Evolutionary conservation across 37 sponge, comb jelly and placozoan species (phyloP).

Genomic region (Theonella swinhoei): DNA sequence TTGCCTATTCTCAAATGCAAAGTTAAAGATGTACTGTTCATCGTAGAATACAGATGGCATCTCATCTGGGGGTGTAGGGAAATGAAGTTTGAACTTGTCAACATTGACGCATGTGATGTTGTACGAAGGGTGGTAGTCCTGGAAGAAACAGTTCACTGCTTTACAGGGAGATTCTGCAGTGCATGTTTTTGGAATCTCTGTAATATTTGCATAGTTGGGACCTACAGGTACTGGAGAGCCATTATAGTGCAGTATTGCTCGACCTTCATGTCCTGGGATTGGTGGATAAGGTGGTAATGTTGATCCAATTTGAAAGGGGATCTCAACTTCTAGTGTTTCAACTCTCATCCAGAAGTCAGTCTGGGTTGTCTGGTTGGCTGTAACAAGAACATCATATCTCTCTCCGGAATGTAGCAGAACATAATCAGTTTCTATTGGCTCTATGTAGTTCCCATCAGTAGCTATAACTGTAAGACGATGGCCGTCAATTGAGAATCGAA

Average conservation of each 20-base stretch:
- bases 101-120: slow-evolving; percentile 11
- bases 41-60: not conserved
- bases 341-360: slow-evolving; percentile 44
- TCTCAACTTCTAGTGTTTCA: slow-evolving; percentile 34
- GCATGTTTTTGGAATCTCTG: not conserved
- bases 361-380: slow-evolving; percentile 10
- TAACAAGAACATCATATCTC: slow-evolving; percentile 58
- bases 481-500: slow-evolving; percentile 57
- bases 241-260: slow-evolving; percentile 44
- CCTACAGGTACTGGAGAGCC: not conserved
- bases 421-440: slow-evolving; percentile 29
- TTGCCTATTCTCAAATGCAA: slow-evolving; percentile 7
- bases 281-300: not conserved
- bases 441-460: slow-evolving; percentile 51
- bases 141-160: slow-evolving; percentile 37
- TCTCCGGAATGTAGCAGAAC: slow-evolving; percentile 59
- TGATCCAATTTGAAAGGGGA: not conserved
- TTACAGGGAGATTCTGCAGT: slow-evolving; percentile 2
- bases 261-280: slow-evolving; percentile 9
- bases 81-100: slow-evolving; percentile 8
- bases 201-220: slow-evolving; percentile 6
- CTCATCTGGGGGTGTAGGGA: not conserved
- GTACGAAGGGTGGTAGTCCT: slow-evolving; percentile 1
- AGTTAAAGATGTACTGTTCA: slow-evolving; percentile 27
- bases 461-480: slow-evolving; percentile 56